A percentile compares a stretch with the other conserved stretches of the same genome.
phyloP scores from a whole-genome alignment of 1,140 invertebrate genomes.

The Trachymyrmex cornetzi region DNA sequence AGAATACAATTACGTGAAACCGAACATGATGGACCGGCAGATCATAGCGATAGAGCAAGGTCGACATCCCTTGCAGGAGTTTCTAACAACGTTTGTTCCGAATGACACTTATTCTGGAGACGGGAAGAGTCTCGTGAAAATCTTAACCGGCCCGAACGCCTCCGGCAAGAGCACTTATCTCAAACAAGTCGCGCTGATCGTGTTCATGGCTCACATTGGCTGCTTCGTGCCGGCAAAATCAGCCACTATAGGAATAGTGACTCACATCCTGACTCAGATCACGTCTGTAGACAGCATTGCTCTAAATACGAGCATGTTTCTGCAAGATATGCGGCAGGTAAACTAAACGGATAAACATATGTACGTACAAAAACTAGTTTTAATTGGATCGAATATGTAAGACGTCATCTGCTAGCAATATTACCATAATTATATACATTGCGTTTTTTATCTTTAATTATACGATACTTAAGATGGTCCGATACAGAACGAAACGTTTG shows the following conservation, averaged over 20 bases:
- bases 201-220: slow-evolving; percentile 95
- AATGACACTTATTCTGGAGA: slow-evolving; percentile 90
- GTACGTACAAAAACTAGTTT: too few species aligned
- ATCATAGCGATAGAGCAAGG: slow-evolving; percentile 91
- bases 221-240: slow-evolving; percentile 94
- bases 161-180: slow-evolving; percentile 97
- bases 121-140: slow-evolving; percentile 89
- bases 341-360: background rate
- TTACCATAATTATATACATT: too few species aligned
- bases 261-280: slow-evolving; percentile 92
- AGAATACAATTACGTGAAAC: slow-evolving; percentile 91
- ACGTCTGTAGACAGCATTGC: slow-evolving; percentile 92
- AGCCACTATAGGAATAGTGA: slow-evolving; percentile 90
- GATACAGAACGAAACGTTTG: too few species aligned
- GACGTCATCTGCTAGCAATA: too few species aligned
- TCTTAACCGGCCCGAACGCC: slow-evolving; percentile 96
- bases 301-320: slow-evolving; percentile 93
- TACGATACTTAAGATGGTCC: too few species aligned
- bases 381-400: too few species aligned
- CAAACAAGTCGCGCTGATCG: slow-evolving; percentile 93
- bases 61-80: slow-evolving; percentile 93
- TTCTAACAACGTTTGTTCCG: slow-evolving; percentile 90
- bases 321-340: slow-evolving; percentile 94
- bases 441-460: too few species aligned
- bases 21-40: slow-evolving; percentile 88